Conservation (phyloP, 1,140 invertebrate genomes). For the Branchinecta lindahli region DNA sequence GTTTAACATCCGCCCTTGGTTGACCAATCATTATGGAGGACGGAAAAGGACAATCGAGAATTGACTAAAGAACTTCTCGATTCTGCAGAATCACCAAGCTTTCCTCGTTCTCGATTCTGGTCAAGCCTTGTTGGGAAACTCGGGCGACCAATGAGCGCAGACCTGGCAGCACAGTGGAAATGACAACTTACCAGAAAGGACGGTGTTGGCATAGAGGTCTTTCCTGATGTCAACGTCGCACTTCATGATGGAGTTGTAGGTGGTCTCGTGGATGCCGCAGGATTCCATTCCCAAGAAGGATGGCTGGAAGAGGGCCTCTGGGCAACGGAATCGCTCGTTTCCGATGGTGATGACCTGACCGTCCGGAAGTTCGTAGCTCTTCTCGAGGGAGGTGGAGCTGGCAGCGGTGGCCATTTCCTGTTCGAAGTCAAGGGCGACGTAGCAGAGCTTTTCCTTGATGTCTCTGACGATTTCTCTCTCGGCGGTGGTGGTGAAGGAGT, state of each 20-base stretch:
- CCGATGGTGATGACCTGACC: constrained; percentile 40
- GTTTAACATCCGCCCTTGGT: too few relatives aligned
- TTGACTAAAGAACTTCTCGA: too few relatives aligned
- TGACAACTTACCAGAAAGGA: constrained; percentile 36
- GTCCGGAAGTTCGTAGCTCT: constrained; percentile 70
- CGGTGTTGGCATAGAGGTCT: constrained; percentile 31
- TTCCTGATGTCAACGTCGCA: constrained; percentile 84
- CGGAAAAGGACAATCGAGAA: too few relatives aligned
- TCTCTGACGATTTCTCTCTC: constrained; percentile 83
- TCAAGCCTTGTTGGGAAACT: too few relatives aligned
- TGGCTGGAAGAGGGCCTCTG: too few relatives aligned
- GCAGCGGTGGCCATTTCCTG: constrained; percentile 88
- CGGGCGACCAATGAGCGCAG: too few relatives aligned
- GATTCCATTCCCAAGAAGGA: too few relatives aligned
- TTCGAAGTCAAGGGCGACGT: constrained; percentile 38
- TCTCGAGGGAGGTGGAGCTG: constrained; percentile 66
- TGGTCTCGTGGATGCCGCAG: constrained; percentile 36
- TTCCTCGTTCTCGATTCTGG: too few relatives aligned
- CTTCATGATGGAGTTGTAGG: constrained; percentile 94
- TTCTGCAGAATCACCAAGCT: too few relatives aligned
- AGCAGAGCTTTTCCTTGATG: constrained; percentile 34
- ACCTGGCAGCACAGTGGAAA: too few relatives aligned
- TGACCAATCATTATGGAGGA: too few relatives aligned
- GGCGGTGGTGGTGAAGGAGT: constrained; percentile 41
- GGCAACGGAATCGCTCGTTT: too few relatives aligned